A percentile compares a stretch with the other conserved stretches of the same genome.
Conservation (phyloP, 2,113 vertebrate genomes). For the Hippocampus comes region DNA sequence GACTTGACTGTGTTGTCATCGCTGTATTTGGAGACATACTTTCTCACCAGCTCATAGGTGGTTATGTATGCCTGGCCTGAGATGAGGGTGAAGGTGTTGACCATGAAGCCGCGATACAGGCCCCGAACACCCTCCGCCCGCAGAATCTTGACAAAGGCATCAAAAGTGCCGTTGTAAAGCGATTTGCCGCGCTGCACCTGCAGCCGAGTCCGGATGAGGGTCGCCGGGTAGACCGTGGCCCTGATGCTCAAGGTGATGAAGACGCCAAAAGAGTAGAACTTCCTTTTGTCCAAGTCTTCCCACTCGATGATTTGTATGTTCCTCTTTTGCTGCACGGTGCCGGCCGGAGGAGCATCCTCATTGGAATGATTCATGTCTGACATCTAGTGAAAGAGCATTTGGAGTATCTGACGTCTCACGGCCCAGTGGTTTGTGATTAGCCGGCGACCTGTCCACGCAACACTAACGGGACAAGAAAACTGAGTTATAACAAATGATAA, state of each 20-base stretch:
- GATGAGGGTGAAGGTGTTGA: conserved; percentile 93
- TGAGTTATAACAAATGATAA: neutral
- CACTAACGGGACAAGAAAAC: neutral
- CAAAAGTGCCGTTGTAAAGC: conserved; percentile 86
- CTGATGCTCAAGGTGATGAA: conserved; percentile 96
- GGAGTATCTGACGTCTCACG: neutral
- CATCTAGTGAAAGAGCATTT: neutral
- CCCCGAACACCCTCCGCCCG: conserved; percentile 79
- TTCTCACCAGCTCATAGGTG: conserved; percentile 92
- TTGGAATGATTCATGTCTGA: conserved; percentile 46
- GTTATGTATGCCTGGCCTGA: conserved; percentile 98
- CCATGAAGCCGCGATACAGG: conserved; percentile 92
- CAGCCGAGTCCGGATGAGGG: conserved; percentile 89
- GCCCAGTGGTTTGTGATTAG: neutral
- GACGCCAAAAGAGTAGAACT: conserved; percentile 92
- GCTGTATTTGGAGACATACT: conserved; percentile 83
- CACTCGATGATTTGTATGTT: conserved; percentile 98
- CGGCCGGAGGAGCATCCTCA: conserved; percentile 36
- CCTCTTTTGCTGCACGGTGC: conserved; percentile 74
- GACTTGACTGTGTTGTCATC: conserved; percentile 89
- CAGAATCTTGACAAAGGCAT: conserved; percentile 94
- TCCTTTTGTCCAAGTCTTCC: conserved; percentile 97
- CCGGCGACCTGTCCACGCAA: neutral
- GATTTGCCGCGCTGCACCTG: conserved; percentile 94
- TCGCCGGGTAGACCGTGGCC: conserved; percentile 91